Base-by-base conservation (phyloP, 2,888 invertebrate genomes). In the Megaustenia siamemsis region DNA sequence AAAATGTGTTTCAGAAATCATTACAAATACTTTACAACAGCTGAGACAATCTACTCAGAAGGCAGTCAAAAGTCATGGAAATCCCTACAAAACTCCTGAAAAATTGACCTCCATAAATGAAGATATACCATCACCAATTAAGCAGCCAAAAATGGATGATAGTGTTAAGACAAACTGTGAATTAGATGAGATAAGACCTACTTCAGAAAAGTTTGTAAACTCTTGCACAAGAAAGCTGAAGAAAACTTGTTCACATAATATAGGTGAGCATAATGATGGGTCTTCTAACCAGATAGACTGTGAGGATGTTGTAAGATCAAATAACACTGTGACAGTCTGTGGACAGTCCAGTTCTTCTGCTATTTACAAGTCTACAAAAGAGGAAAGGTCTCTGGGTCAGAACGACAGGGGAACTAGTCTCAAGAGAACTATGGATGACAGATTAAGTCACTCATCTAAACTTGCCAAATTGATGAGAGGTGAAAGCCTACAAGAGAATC, bases 381-480 rank as follows among this genome's bases (percentile, higher is more conserved):
- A 80, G 63, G 69, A 69, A n/a, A 80, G 82, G 63, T 43, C 63
- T 63, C 75, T 75, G 43, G 82, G 73, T n/a, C 60, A 75, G 24
- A 75, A 43, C 68, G 66, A 66, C 49, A 66, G 45, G 32, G 38
- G 45, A 60, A 45, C 28, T n/a, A 66, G 32, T 18, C 45, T 43
- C 15, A 71, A 43, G 43, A 66, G 66, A 63, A n/a, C 69, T 18
- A 43, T 38, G n/a, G 10, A 24, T 63, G 28, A 66, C 12, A 63
- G 35, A 28, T 4, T 71, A 10, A 81, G 77, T 28, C 86, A 83
- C 24, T 80, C 86, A 49, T 45, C 81, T 15, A 85, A 86, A 53
- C 83, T 86, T 8, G 85, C 85, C 35, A 75, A 49, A 28, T 53
- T 86, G 73, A 80, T 82, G 79, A 82, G 81, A 66, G 82, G 79